phyloP scores from a whole-genome alignment of 53 echinoderm and acorn worm species.

The Mesocentrotus franciscanus region DNA sequence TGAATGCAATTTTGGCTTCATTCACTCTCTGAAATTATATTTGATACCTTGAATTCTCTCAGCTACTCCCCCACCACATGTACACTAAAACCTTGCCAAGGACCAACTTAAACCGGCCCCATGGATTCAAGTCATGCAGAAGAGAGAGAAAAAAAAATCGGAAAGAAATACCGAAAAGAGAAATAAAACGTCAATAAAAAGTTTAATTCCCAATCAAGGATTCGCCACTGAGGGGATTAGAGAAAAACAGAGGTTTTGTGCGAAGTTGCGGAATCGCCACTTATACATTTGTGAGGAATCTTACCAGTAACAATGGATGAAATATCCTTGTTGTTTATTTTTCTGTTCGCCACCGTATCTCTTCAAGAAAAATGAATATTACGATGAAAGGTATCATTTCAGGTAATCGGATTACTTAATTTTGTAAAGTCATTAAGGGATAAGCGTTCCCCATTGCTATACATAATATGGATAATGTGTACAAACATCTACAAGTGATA shows the following conservation, averaged over 20 bases:
- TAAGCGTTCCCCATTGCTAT: background rate
- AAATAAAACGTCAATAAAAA: conserved; percentile 30
- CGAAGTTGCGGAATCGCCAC: background rate
- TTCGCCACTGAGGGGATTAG: background rate
- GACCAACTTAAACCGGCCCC: conserved; percentile 4
- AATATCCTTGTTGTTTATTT: background rate
- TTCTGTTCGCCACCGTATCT: background rate
- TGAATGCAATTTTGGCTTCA: background rate
- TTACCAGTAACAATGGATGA: background rate
- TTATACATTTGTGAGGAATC: background rate
- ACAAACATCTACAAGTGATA: background rate
- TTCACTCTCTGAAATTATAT: background rate
- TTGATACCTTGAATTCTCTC: background rate
- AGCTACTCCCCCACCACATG: background rate
- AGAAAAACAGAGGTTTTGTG: background rate
- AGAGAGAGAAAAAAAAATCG: background rate
- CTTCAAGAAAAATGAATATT: background rate
- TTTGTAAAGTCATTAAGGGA: background rate
- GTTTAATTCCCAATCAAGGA: conserved; percentile 30
- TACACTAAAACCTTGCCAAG: conserved; percentile 26
- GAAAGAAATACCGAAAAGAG: conserved; percentile 6
- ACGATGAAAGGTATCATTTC: background rate
- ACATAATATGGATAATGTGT: no score
- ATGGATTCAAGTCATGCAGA: conserved; percentile 29
- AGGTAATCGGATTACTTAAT: background rate